These are phyloP conservation scores for Rhabdophis nuchalis DNA, from an alignment of 2,797 vertebrate genomes.

Conservation along the genomic window DNA sequence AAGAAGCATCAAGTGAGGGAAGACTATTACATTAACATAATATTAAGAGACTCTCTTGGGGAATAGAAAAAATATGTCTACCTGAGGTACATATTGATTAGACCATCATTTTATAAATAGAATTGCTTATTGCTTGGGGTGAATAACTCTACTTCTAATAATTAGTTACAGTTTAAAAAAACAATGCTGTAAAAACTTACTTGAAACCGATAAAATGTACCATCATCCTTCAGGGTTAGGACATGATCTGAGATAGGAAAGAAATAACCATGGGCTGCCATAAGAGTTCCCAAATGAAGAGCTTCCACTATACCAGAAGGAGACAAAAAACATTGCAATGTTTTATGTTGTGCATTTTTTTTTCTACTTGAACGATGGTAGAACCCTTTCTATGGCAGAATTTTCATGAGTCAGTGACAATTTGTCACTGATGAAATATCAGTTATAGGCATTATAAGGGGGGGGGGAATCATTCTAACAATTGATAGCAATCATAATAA, in stretches of 20 bases:
- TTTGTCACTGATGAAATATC: background rate
- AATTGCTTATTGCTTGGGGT: background rate
- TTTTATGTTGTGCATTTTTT: background rate
- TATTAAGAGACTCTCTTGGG: background rate
- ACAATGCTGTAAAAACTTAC: slow-evolving; percentile 62
- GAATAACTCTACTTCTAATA: background rate
- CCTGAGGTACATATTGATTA: background rate
- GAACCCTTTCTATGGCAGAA: background rate
- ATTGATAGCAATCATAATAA: background rate
- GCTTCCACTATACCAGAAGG: slow-evolving; percentile 82
- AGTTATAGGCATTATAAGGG: background rate
- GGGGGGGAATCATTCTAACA: background rate
- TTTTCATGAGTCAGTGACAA: background rate
- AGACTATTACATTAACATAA: background rate
- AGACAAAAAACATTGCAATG: slow-evolving; percentile 23
- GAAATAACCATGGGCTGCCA: slow-evolving; percentile 97
- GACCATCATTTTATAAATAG: background rate
- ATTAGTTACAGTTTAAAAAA: background rate
- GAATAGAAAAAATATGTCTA: background rate
- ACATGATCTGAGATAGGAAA: slow-evolving; percentile 97
- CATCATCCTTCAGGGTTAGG: slow-evolving; percentile 93
- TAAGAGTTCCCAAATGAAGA: slow-evolving; percentile 91
- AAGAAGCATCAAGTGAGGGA: background rate
- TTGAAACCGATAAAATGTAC: slow-evolving; percentile 97
- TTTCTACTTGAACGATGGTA: background rate